These are phyloP conservation scores for Geotrypetes seraphini DNA, from an alignment of 2,797 vertebrate genomes.

Conservation along the genomic window DNA sequence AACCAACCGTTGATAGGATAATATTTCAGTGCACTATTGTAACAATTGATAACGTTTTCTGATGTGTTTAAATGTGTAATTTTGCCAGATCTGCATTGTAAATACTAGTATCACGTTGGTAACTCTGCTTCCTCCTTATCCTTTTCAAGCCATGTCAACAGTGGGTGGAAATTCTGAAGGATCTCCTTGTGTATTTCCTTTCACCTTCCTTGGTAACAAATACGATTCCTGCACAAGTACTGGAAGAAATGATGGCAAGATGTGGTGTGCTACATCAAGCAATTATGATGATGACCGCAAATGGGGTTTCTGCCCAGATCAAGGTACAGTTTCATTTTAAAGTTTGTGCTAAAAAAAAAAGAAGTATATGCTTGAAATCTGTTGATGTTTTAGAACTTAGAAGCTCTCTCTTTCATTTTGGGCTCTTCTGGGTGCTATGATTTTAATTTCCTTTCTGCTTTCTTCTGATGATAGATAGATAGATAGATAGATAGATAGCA, in stretches of 20 bases:
- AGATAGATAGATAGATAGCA: no score
- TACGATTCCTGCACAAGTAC: slow-evolving; percentile 79
- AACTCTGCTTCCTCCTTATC: not conserved
- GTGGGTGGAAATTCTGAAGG: slow-evolving; percentile 89
- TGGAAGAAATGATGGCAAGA: slow-evolving; percentile 82
- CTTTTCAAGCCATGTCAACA: slow-evolving; percentile 80
- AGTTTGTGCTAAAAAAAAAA: no score
- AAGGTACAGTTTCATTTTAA: slow-evolving; percentile 65
- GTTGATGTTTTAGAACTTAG: not conserved
- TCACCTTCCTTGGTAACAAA: slow-evolving; percentile 80
- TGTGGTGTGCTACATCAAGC: slow-evolving; percentile 78
- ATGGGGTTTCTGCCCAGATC: slow-evolving; percentile 96
- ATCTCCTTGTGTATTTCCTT: slow-evolving; percentile 84
- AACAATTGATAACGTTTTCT: no score
- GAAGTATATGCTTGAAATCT: not conserved
- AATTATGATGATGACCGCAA: slow-evolving; percentile 92
- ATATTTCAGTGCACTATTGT: no score
- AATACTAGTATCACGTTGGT: no score
- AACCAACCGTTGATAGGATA: no score
- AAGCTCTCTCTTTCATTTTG: not conserved
- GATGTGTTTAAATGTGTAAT: no score
- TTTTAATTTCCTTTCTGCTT: no score
- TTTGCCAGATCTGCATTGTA: no score
- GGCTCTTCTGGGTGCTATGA: no score
- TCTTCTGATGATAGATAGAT: no score